Evolutionary conservation across 2,888 invertebrate genomes (phyloP).

Genomic region (Nomada ruficornis): DNA sequence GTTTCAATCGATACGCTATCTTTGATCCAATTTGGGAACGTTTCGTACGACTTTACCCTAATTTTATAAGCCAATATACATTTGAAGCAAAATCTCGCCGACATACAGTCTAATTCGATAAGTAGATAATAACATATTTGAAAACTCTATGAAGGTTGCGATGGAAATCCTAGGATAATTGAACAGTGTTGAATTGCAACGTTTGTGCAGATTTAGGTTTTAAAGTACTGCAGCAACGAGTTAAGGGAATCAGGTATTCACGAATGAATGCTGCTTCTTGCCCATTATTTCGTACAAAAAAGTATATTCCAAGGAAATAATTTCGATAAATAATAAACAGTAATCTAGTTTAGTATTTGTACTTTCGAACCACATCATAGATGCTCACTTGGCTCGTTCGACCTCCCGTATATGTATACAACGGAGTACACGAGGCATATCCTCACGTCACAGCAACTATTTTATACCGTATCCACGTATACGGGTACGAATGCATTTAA

Average conservation of each 20-base stretch:
- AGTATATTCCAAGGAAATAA: background rate
- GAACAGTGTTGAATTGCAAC: background rate
- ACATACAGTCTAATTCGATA: background rate
- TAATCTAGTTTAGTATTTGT: background rate
- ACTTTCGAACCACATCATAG: background rate
- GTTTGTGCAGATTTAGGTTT: no score
- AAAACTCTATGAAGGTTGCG: background rate
- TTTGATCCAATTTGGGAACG: background rate
- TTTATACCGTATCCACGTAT: slow-evolving; percentile 38
- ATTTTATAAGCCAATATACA: no score
- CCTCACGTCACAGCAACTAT: slow-evolving; percentile 52
- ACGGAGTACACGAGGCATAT: slow-evolving; percentile 38
- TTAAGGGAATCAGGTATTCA: no score
- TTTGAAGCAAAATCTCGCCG: background rate
- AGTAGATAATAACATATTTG: no score
- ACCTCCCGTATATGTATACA: slow-evolving; percentile 49
- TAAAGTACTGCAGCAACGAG: no score
- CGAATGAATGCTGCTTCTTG: no score
- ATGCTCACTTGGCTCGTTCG: slow-evolving; percentile 35
- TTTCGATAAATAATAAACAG: background rate
- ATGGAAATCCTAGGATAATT: background rate
- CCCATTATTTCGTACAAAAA: no score
- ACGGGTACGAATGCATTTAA: slow-evolving; percentile 12
- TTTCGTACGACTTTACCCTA: no score
- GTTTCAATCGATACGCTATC: background rate